Base-by-base conservation (phyloP, 2,888 invertebrate species). In the Lochmaea crataegi region DNA sequence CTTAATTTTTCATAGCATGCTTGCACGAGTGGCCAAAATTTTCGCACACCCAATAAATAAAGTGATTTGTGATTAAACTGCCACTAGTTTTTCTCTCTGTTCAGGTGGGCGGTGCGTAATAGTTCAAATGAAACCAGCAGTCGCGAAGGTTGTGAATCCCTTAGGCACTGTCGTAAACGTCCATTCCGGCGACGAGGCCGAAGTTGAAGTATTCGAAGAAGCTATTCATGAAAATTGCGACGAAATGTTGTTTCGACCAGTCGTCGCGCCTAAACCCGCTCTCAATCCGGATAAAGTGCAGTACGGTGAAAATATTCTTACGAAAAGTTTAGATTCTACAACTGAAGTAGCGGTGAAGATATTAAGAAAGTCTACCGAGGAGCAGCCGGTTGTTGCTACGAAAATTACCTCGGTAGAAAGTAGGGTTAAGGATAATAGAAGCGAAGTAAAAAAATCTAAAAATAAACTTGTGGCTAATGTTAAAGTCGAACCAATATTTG, bases 81-180 rank as follows among this genome's bases (percentile, higher is more conserved):
- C 94, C 94, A 93, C 93, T 93, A 94, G 94, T 93, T 70, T 68
- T 70, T 94, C 91, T 91, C 91, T 91, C 90, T 91, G 92, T 92
- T 90, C 92, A 93, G 93, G 92, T 92, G 90, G 87, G 80, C 84
- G 85, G 80, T 86, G 86, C 82, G 86, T 86, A 81, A 84, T 86
- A 78, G 85, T 86, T 75, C 86, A 87, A 78, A 82, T 86, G 85
- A 86, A 87, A 85, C 83, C 84, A 75, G 81, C 85, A 65, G 89
- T 92, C 84, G 89, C 89, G 84, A 92, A 92, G 87, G 92, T 93
- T 78, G 94, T 94, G 83, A 94, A 92, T 88, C 94, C 94, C 70
- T 87, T 92, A 84, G 94, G 94, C 81, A 93, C 92, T 74, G 94
- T 94, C 80, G 91, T 91, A 84, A 90, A 86, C 73, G 83, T 86